Percentiles rank a stretch among this genome's conserved stretches.
Evolutionary conservation across 1,140 invertebrate genomes (phyloP).

Genomic region (Akabosia matsudoensis): DNA sequence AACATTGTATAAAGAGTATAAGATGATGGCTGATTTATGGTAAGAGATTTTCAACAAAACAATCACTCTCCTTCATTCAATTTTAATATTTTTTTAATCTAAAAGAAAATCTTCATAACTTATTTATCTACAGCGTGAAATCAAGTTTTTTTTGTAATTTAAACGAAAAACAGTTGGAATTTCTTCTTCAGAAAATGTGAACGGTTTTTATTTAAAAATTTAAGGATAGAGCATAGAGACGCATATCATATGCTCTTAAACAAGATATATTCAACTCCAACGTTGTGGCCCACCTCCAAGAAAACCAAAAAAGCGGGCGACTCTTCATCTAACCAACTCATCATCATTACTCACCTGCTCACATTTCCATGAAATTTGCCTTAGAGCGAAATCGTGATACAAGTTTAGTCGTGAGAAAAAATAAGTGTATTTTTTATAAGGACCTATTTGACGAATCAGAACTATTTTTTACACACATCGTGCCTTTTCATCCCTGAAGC

Average conservation of each 20-base stretch:
- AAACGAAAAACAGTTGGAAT: not conserved
- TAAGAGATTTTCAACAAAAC: not conserved
- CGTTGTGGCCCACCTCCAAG: not conserved
- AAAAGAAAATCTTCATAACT: not conserved
- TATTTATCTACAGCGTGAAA: not conserved
- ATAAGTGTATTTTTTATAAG: conserved; percentile 2
- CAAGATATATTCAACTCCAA: not conserved
- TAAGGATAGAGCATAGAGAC: no score
- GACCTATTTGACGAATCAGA: conserved; percentile 16
- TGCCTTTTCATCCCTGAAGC: not conserved
- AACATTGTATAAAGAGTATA: not conserved
- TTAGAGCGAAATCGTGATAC: conserved; percentile 6
- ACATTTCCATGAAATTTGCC: conserved; percentile 25
- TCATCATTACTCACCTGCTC: conserved; percentile 16
- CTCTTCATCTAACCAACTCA: not conserved
- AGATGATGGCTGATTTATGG: not conserved
- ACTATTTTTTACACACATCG: not conserved
- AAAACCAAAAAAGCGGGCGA: not conserved
- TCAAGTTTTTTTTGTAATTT: not conserved
- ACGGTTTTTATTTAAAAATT: no score
- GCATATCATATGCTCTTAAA: no score
- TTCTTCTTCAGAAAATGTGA: not conserved
- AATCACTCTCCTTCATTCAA: not conserved
- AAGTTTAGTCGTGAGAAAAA: conserved; percentile 19
- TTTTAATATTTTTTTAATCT: not conserved